A percentile compares a stretch with the other conserved stretches of the same genome.
phyloP scores from a whole-genome alignment of 1,140 invertebrate species.

The Chironomus striatipennis region DNA sequence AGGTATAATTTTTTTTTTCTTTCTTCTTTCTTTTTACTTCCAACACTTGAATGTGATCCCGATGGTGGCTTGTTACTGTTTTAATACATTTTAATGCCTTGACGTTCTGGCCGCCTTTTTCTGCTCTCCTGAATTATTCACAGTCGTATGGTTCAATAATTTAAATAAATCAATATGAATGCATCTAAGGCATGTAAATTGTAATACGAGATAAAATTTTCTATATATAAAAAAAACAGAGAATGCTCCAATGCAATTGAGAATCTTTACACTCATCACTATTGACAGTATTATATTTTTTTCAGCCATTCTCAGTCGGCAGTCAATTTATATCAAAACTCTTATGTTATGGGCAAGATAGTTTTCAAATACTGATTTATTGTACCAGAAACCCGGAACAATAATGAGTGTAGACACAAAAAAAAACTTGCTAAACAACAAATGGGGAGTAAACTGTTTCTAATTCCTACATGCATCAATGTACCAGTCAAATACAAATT shows the following conservation, averaged over 20 bases:
- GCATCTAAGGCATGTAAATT: neutral
- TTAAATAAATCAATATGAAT: conserved; percentile 15
- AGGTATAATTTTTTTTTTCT: neutral
- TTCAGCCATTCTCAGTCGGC: neutral
- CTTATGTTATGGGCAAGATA: no score
- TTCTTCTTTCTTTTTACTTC: neutral
- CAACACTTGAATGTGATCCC: conserved; percentile 11
- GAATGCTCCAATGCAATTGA: no score
- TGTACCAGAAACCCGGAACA: neutral
- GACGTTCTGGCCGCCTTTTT: neutral
- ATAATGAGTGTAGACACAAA: neutral
- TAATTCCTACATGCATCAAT: neutral
- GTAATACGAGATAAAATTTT: neutral
- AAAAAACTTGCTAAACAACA: neutral
- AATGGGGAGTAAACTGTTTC: neutral
- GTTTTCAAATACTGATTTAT: no score
- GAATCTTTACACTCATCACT: no score
- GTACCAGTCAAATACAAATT: neutral
- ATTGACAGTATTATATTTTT: neutral
- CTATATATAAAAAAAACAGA: no score
- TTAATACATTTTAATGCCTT: conserved; percentile 9
- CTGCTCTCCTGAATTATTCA: neutral
- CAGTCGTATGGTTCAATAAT: neutral
- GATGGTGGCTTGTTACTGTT: conserved; percentile 5
- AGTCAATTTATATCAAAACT: neutral